Conservation (phyloP, 2,797 vertebrate species). For the Staurois parvus region DNA sequence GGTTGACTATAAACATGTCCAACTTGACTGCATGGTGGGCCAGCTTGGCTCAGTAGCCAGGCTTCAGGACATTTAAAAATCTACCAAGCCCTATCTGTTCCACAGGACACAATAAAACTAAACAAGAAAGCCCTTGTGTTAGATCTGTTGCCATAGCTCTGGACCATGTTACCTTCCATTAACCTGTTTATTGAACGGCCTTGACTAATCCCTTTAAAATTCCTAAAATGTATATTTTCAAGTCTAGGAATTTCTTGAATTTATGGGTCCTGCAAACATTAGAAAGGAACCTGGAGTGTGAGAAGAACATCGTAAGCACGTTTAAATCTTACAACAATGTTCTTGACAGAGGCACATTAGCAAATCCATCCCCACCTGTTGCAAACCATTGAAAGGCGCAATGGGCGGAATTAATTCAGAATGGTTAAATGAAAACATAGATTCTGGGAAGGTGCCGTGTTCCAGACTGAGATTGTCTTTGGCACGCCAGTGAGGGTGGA, state of each 20-base stretch:
- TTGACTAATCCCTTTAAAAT: neutral
- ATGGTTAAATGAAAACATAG: slow-evolving; percentile 59
- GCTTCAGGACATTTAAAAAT: neutral
- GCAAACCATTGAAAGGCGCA: slow-evolving; percentile 37
- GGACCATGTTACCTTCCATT: neutral
- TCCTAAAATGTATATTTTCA: neutral
- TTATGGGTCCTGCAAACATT: slow-evolving; percentile 11
- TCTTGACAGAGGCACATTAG: slow-evolving; percentile 42
- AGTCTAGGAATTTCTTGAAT: neutral
- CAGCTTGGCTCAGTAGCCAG: slow-evolving; percentile 3
- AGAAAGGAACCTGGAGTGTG: slow-evolving; percentile 2
- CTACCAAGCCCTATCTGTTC: neutral
- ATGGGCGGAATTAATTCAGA: slow-evolving; percentile 42
- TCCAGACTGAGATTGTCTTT: slow-evolving; percentile 61
- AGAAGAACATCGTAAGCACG: slow-evolving; percentile 15
- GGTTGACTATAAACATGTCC: neutral
- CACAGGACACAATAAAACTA: neutral
- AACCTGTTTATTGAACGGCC: neutral
- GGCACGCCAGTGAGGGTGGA: slow-evolving; percentile 52
- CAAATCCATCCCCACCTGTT: slow-evolving; percentile 45
- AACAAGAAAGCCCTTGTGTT: neutral
- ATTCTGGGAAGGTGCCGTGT: slow-evolving; percentile 57
- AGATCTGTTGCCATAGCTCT: neutral
- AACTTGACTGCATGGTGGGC: slow-evolving; percentile 17
- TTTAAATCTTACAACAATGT: slow-evolving; percentile 33